Conservation (phyloP, 2,888 invertebrate species). For the Andrena flavipes region DNA sequence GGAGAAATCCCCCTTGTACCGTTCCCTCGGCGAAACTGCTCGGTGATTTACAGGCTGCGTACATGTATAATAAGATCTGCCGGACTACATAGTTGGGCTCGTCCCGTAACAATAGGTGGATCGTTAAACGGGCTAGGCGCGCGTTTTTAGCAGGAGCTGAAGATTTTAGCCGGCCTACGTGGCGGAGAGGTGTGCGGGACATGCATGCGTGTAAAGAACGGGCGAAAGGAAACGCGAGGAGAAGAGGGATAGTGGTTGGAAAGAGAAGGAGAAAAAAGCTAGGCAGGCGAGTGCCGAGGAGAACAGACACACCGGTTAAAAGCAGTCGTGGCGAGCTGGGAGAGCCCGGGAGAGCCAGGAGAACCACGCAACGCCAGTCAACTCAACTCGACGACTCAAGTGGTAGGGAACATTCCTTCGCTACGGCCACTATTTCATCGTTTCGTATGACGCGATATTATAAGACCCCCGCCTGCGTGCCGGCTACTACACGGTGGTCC, state of each 20-base stretch:
- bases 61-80: no score
- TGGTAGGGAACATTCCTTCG: conserved; percentile 84
- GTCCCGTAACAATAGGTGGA: not conserved
- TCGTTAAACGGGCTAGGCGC: not conserved
- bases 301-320: conserved; percentile 76
- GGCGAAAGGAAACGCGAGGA: not conserved
- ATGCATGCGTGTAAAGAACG: not conserved
- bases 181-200: not conserved
- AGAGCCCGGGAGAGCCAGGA: conserved; percentile 67
- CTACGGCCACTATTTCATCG: conserved; percentile 85
- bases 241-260: not conserved
- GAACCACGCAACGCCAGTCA: conserved; percentile 81
- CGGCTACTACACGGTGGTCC: conserved; percentile 83
- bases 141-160: not conserved
- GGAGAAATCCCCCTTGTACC: no score
- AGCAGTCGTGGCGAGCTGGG: conserved; percentile 72
- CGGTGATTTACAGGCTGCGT: no score
- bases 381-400: conserved; percentile 83
- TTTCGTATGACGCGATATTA: conserved; percentile 85
- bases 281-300: conserved; percentile 52
- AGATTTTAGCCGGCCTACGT: not conserved
- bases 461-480: conserved; percentile 84
- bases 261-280: conserved; percentile 48
- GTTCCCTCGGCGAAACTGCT: no score
- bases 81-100: no score